These are phyloP conservation scores for Hystrix brachyura DNA, from an alignment of 2,113 vertebrate genomes.

Conservation along the genomic window DNA sequence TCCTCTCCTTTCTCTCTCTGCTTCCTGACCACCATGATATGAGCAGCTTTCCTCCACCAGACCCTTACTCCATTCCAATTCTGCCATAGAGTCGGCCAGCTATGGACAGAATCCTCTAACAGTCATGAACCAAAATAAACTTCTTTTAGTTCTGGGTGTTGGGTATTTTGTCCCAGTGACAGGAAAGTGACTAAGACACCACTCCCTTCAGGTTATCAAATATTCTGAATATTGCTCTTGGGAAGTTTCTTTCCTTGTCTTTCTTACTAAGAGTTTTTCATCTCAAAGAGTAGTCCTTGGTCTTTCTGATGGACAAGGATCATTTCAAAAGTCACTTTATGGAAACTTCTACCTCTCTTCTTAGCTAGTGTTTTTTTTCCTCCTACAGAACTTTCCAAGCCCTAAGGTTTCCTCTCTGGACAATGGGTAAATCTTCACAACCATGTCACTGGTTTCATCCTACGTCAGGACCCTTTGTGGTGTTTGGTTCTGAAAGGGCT, in stretches of 20 bases:
- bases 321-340: background rate
- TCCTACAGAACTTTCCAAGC: background rate
- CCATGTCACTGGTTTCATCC: background rate
- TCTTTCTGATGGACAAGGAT: background rate
- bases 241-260: background rate
- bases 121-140: background rate
- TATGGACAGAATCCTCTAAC: background rate
- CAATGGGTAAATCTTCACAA: background rate
- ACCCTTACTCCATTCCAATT: background rate
- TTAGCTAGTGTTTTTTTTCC: no score
- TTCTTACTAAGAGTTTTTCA: background rate
- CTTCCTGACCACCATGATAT: background rate
- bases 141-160: background rate
- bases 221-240: background rate
- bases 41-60: background rate
- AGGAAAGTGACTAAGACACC: background rate
- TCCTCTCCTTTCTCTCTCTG: background rate
- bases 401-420: background rate
- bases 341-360: background rate
- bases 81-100: background rate
- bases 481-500: background rate
- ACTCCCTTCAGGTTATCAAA: background rate
- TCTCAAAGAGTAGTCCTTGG: conserved; percentile 8
- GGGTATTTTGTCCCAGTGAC: background rate
- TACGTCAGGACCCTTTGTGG: background rate